Conservation (phyloP, 2,888 invertebrate genomes). For the Microchrysa polita region DNA sequence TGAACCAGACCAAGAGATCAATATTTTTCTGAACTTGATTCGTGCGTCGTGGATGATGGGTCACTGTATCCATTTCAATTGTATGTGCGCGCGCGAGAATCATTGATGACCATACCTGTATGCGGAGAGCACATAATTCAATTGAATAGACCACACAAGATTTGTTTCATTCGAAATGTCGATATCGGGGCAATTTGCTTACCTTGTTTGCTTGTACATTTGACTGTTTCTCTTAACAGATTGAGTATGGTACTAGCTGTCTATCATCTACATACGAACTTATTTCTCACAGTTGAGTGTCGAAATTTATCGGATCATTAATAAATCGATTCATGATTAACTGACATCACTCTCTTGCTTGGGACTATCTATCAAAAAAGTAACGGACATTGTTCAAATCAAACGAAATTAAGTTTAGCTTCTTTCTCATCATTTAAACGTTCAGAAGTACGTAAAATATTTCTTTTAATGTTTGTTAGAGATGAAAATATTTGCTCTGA, state of each 20-base stretch:
- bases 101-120: neutral
- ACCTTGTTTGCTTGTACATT: neutral
- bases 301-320: conserved; percentile 36
- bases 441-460: neutral
- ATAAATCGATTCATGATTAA: conserved; percentile 41
- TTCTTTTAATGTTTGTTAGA: too few relatives aligned
- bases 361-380: conserved; percentile 29
- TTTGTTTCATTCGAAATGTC: neutral
- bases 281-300: conserved; percentile 39
- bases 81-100: neutral
- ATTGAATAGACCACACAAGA: conserved; percentile 32
- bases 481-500: too few relatives aligned
- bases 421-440: neutral
- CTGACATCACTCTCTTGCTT: conserved; percentile 30
- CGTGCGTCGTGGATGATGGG: neutral
- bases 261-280: too few relatives aligned
- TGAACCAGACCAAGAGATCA: neutral
- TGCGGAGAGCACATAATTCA: too few relatives aligned
- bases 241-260: neutral
- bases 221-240: too few relatives aligned
- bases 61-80: conserved; percentile 10
- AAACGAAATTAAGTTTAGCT: neutral
- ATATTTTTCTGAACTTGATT: conserved; percentile 1
- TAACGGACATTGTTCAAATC: conserved; percentile 31
- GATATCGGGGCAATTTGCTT: neutral